Base-by-base conservation (phyloP, 2,888 invertebrate genomes). In the Uropetala carovei region DNA sequence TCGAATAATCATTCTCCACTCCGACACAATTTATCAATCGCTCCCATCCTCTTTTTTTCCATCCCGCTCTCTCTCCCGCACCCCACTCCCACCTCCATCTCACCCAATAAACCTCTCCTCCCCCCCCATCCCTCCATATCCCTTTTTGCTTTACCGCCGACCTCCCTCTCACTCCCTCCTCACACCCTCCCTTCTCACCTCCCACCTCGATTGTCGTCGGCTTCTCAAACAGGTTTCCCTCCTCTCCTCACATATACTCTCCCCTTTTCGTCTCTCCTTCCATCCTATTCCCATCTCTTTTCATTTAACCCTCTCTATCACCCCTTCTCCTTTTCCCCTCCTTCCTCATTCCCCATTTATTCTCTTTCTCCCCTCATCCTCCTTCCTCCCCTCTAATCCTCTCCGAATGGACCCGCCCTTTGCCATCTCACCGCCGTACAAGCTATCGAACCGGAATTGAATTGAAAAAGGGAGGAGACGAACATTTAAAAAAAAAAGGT, bases 1-100 rank as follows among this genome's bases (percentile, higher is more conserved):
- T 89, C 64, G 64, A 89, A 89, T 89, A 89, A 89, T 89, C 89
- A 64, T 89, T 89, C 89, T n/a, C 43, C 64, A 89, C 89, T 89
- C 64, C 89, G 43, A 68, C 64, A 89, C 89, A 68, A 89, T 89
- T 89, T 64, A 64, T 89, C 89, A 89, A 89, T 89, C 43, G 56
- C 57, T 83, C 83, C 18, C 43, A 43, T 43, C 43, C 56, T 57
- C 57, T 83, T 57, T 3, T 5, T 56, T 82, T 57, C 18, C 18
- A 13, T 43, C 82, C 27, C 27, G 9, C 43, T 43, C 14, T 14
- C 82, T 13, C 43, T 16, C 82, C 10, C n/a, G n/a, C 83, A 11
- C 56, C 83, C n/a, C n/a, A n/a, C n/a, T 11, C 56, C 27, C 82
- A 16, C 13, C 43, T 18, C 83, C n/a, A 43, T 83, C 83, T 57